Evolutionary conservation across 1,140 invertebrate species (phyloP).

Genomic region (Bradynema listronoti): DNA sequence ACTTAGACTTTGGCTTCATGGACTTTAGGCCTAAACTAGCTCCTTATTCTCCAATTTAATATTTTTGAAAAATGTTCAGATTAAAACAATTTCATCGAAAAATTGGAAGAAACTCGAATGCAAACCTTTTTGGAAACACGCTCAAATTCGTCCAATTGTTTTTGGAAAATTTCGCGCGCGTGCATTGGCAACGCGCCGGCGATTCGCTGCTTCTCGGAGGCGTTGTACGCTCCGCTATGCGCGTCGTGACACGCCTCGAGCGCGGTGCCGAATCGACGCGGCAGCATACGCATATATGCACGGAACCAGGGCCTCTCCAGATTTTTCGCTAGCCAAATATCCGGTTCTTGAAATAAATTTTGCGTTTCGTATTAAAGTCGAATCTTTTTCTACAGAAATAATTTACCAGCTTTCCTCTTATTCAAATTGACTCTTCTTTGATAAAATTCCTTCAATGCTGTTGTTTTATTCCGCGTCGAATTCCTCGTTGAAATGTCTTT

Average conservation of each 20-base stretch:
- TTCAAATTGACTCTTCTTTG: too few species aligned
- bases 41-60: too few species aligned
- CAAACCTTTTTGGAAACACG: slow-evolving; percentile 5
- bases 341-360: too few species aligned
- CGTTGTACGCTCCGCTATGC: too few species aligned
- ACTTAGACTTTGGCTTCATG: too few species aligned
- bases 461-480: background rate
- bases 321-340: too few species aligned
- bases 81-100: background rate
- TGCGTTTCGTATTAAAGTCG: background rate
- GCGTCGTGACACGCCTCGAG: too few species aligned
- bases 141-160: slow-evolving; percentile 7
- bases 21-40: too few species aligned
- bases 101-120: too few species aligned
- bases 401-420: too few species aligned
- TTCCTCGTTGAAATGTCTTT: background rate
- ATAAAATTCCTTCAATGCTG: background rate
- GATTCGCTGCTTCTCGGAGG: background rate
- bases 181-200: background rate
- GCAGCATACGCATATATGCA: background rate
- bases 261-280: background rate
- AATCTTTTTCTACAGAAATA: too few species aligned
- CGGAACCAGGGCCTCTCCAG: slow-evolving; percentile 3
- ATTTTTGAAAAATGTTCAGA: background rate
- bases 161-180: background rate